A percentile compares a stretch with the other conserved stretches of the same genome.
Evolutionary conservation across 2,888 invertebrate species (phyloP).

Genomic region (Iselma pallidipennis): DNA sequence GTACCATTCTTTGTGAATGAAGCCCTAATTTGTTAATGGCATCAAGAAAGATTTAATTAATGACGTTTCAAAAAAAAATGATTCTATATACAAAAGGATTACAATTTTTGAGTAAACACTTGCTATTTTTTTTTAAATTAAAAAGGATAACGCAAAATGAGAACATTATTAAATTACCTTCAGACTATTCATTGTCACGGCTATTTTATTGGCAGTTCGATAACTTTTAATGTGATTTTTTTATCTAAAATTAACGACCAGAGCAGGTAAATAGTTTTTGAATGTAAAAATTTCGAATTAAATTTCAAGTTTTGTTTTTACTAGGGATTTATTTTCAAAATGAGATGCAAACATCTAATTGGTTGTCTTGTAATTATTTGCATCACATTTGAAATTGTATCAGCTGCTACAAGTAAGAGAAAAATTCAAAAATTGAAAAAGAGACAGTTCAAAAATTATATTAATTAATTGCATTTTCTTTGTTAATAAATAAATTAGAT

Average conservation of each 20-base stretch:
- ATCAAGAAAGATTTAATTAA: too few species aligned
- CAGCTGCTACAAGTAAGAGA: slow-evolving; percentile 11
- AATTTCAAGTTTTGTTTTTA: too few species aligned
- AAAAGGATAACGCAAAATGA: neutral
- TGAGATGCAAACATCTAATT: neutral
- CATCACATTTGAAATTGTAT: slow-evolving; percentile 1
- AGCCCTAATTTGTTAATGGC: too few species aligned
- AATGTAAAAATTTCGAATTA: neutral
- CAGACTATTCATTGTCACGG: neutral
- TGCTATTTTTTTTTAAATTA: neutral
- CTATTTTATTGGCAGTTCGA: too few species aligned
- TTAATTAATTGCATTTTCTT: slow-evolving; percentile 57
- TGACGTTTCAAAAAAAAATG: too few species aligned
- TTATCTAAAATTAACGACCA: too few species aligned
- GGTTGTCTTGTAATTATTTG: neutral
- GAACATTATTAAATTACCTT: neutral
- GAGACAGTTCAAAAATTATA: too few species aligned
- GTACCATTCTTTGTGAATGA: too few species aligned
- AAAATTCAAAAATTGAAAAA: too few species aligned
- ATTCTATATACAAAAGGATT: neutral
- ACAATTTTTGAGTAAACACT: neutral
- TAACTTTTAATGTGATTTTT: too few species aligned
- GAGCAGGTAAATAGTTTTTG: neutral
- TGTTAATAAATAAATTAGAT: slow-evolving; percentile 43
- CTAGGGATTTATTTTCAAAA: too few species aligned